Percentiles rank a stretch among this genome's conserved stretches.
Conservation (phyloP, 2,113 vertebrate species). For the Riparia riparia region DNA sequence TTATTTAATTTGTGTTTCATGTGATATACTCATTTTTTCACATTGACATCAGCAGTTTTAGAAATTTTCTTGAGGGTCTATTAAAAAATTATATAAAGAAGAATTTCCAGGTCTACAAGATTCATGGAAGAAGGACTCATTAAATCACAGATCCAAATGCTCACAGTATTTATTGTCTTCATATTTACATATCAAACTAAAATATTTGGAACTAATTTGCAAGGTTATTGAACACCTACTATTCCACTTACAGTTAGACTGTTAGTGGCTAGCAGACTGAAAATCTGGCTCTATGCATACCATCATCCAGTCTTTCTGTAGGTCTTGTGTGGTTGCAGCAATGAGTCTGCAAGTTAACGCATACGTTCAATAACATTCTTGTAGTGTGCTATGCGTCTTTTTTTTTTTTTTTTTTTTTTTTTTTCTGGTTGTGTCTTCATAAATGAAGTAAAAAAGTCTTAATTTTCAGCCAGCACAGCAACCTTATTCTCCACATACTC, state of each 20-base stretch:
- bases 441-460: background rate
- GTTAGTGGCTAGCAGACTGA: background rate
- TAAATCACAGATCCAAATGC: background rate
- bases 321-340: background rate
- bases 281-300: background rate
- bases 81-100: background rate
- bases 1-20: background rate
- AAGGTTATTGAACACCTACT: background rate
- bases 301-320: background rate
- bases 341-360: background rate
- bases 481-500: background rate
- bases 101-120: background rate
- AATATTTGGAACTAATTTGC: slow-evolving; percentile 18
- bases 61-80: background rate
- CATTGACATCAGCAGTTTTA: background rate
- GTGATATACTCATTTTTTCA: background rate
- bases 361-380: background rate
- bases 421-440: background rate
- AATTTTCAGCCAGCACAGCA: background rate
- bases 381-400: background rate
- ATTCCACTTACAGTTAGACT: background rate
- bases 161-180: background rate
- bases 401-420: no score
- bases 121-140: background rate
- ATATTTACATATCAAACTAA: slow-evolving; percentile 23